A percentile compares a stretch with the other conserved stretches of the same genome.
Evolutionary conservation across 2,797 vertebrate species (phyloP).

Genomic region (Helostoma temminkii): DNA sequence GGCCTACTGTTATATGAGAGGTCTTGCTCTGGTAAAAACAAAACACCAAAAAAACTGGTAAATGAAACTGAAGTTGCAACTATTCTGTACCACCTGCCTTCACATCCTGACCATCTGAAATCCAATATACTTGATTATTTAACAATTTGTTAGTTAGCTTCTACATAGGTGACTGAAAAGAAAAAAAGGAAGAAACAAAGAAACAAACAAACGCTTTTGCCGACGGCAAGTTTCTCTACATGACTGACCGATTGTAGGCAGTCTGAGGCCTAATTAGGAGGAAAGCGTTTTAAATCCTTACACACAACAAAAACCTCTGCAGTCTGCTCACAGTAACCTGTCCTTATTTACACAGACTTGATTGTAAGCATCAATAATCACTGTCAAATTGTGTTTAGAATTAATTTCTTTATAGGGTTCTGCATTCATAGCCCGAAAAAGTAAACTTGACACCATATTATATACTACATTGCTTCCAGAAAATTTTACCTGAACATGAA

Average conservation of each 20-base stretch:
- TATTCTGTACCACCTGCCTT: background rate
- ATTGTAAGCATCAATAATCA: background rate
- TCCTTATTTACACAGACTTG: background rate
- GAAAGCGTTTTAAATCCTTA: background rate
- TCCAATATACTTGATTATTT: background rate
- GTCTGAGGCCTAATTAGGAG: background rate
- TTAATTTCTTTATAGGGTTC: background rate
- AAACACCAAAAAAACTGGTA: conserved; percentile 65
- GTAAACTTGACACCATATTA: background rate
- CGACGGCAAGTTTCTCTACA: background rate
- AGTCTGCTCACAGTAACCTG: background rate
- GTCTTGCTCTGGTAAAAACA: conserved; percentile 83
- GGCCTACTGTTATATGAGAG: conserved; percentile 81
- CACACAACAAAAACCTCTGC: background rate
- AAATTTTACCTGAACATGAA: no score
- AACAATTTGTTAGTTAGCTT: background rate
- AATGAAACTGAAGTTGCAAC: conserved; percentile 21
- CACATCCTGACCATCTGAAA: background rate
- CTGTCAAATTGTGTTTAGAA: background rate
- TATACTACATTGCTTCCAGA: background rate
- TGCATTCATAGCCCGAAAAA: background rate
- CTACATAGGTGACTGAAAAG: background rate
- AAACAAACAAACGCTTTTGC: background rate
- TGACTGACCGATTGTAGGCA: background rate
- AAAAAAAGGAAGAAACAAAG: background rate